phyloP scores from a whole-genome alignment of 2,113 vertebrate species.

The Pan paniscus region DNA sequence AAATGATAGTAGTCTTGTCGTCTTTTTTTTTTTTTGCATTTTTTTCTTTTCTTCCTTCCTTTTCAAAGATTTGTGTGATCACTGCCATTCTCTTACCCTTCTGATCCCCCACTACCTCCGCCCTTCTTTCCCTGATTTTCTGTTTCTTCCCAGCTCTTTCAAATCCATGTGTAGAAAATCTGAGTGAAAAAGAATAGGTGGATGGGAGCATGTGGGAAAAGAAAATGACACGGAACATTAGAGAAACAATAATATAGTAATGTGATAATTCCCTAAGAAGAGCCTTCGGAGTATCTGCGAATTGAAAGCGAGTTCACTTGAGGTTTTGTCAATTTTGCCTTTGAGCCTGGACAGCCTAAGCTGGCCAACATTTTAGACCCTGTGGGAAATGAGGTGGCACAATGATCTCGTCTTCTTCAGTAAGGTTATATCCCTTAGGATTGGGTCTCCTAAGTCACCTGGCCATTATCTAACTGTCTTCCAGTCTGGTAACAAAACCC shows the following conservation, averaged over 20 bases:
- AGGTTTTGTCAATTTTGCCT: background rate
- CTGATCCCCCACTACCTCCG: background rate
- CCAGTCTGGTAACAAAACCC: background rate
- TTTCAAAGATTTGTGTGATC: background rate
- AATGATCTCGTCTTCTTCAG: fast-evolving
- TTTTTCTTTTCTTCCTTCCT: background rate
- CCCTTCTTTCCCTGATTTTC: background rate
- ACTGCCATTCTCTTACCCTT: background rate
- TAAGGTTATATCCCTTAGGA: background rate
- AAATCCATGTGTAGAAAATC: background rate
- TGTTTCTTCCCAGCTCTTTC: background rate
- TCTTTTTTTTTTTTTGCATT: no score
- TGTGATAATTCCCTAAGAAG: background rate
- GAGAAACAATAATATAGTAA: background rate
- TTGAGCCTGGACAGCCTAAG: background rate
- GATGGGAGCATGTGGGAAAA: background rate
- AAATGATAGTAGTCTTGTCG: background rate
- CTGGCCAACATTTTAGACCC: background rate
- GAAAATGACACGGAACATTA: background rate
- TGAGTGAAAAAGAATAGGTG: background rate
- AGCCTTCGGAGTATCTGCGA: background rate
- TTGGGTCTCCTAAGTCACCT: background rate
- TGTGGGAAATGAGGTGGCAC: background rate
- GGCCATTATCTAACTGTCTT: background rate
- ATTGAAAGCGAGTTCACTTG: background rate